Percentiles rank a stretch among this genome's conserved stretches.
Evolutionary conservation across 1,140 invertebrate genomes (phyloP).

Genomic region (Diploscapter pachys): DNA sequence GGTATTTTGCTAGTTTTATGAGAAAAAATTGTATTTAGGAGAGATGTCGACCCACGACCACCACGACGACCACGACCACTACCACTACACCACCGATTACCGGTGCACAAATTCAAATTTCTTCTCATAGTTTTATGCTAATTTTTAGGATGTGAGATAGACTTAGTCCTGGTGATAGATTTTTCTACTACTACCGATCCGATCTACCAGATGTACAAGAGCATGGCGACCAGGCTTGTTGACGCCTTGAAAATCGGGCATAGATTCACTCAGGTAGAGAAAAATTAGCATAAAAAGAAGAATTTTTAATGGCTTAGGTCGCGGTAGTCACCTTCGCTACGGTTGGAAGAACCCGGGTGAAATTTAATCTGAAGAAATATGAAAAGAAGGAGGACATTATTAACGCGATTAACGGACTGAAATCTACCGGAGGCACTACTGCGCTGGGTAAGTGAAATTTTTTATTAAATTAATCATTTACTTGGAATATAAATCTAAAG

Average conservation of each 20-base stretch:
- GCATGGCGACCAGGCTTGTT: constrained; percentile 43
- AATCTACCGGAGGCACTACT: constrained; percentile 54
- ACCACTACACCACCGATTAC: constrained; percentile 50
- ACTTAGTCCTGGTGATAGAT: constrained; percentile 53
- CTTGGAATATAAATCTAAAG: not conserved
- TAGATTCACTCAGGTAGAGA: constrained; percentile 46
- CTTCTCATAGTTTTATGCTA: not conserved
- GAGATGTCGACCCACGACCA: constrained; percentile 54
- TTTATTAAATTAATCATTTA: not conserved
- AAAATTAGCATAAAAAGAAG: not conserved
- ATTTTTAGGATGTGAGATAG: constrained; percentile 46
- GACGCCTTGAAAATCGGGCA: constrained; percentile 48
- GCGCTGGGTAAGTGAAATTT: constrained; percentile 41
- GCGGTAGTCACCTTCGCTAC: constrained; percentile 51
- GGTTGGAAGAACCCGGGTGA: constrained; percentile 48
- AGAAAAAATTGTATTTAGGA: constrained; percentile 8
- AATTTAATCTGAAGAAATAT: constrained; percentile 51
- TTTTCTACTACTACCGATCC: constrained; percentile 55
- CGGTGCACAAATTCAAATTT: constrained; percentile 38
- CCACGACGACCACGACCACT: constrained; percentile 53
- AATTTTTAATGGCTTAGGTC: constrained; percentile 32
- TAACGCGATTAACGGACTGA: constrained; percentile 41
- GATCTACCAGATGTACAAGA: constrained; percentile 48
- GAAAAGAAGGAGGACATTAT: constrained; percentile 50
- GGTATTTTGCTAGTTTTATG: not conserved